Percentiles rank a stretch among this genome's conserved stretches.
phyloP scores from a whole-genome alignment of 2,113 vertebrate genomes.

The Panthera uncia region DNA sequence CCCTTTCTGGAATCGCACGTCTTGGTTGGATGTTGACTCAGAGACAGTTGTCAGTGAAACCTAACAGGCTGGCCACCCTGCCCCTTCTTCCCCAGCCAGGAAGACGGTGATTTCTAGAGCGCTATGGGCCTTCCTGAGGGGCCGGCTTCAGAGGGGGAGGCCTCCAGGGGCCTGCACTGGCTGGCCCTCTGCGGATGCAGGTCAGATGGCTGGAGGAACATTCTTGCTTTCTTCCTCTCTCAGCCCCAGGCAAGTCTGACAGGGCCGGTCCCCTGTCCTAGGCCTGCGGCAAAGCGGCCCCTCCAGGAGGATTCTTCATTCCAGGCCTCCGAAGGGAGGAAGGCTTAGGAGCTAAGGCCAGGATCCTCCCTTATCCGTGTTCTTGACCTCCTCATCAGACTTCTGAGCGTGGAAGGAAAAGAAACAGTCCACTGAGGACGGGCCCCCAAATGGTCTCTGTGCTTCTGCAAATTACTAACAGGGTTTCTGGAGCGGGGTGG shows the following conservation, averaged over 20 bases:
- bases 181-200: rapidly evolving
- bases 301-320: too few species aligned
- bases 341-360: background rate
- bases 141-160: rapidly evolving
- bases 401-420: background rate
- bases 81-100: background rate
- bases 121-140: rapidly evolving
- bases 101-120: background rate
- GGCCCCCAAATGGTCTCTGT: background rate
- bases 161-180: background rate
- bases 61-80: background rate
- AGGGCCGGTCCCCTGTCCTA: too few species aligned
- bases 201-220: background rate
- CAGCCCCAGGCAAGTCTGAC: background rate
- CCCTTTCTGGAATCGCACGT: rapidly evolving
- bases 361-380: rapidly evolving
- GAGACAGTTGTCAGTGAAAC: background rate
- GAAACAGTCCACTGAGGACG: background rate
- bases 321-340: background rate
- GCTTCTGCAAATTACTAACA: background rate
- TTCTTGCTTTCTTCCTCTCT: background rate
- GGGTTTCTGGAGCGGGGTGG: rapidly evolving
- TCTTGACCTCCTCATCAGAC: background rate
- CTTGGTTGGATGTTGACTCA: background rate
- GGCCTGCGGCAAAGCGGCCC: background rate